These are phyloP conservation scores for Drosophila mimica DNA, from an alignment of 2,888 invertebrate species.

Conservation along the genomic window DNA sequence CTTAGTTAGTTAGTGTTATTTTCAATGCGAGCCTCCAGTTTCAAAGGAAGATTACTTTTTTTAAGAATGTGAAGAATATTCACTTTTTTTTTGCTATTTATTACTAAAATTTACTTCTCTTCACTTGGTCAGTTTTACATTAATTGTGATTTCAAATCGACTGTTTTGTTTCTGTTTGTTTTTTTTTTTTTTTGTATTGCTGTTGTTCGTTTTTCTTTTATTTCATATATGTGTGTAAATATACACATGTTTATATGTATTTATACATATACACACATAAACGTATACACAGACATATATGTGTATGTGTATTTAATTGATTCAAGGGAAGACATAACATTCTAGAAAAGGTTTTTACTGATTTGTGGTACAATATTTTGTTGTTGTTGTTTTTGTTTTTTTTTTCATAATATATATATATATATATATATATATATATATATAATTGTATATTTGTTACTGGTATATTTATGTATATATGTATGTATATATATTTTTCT, in stretches of 20 bases:
- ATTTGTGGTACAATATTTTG: slow-evolving; percentile 55
- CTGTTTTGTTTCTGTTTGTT: slow-evolving; percentile 13
- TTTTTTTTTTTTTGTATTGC: slow-evolving; percentile 23
- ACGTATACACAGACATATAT: slow-evolving; percentile 7
- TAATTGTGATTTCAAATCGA: slow-evolving; percentile 30
- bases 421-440: slow-evolving; percentile 41
- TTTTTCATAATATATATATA: slow-evolving; percentile 17
- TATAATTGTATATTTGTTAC: slow-evolving; percentile 69
- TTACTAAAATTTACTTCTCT: slow-evolving; percentile 5
- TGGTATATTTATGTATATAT: slow-evolving; percentile 47
- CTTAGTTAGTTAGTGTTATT: slow-evolving; percentile 21
- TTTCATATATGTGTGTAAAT: slow-evolving; percentile 29
- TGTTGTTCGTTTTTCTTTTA: slow-evolving; percentile 13
- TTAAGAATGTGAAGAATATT: slow-evolving; percentile 4
- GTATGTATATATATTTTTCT: slow-evolving; percentile 43
- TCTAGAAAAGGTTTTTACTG: slow-evolving; percentile 80
- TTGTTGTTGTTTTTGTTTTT: slow-evolving; percentile 14
- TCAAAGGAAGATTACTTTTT: background rate
- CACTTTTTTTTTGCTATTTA: slow-evolving; percentile 4
- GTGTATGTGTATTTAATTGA: slow-evolving; percentile 61
- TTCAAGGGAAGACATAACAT: slow-evolving; percentile 80
- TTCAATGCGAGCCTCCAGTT: slow-evolving; percentile 21
- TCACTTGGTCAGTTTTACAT: slow-evolving; percentile 43
- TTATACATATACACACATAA: slow-evolving; percentile 11
- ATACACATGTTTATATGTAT: slow-evolving; percentile 26